Evolutionary conservation across 2,888 invertebrate species (phyloP), one percentile per base, ranked within the genome.

Genomic region (Netelia fuscicornis): DNA sequence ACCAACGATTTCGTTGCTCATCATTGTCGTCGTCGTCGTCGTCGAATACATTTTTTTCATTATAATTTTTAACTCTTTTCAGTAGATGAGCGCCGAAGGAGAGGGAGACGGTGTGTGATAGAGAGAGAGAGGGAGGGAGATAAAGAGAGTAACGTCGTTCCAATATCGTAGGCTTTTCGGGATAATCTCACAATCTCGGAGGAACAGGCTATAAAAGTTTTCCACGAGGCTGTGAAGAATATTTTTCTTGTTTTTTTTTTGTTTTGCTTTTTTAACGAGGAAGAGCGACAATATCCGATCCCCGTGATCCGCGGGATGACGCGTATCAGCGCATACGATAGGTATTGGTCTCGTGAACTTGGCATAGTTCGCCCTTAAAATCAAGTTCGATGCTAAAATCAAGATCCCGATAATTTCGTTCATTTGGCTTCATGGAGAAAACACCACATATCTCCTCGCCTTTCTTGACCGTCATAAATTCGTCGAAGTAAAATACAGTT

Each of bases 401-500:
- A 87, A 99, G 95, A 94, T 99, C 99, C 71, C 99, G 96, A 94
- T 98, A 98, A 94, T 99, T 99, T 84, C 98, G 96, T 83, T 97
- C 97, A 94, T 99, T 99, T 64, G 99, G 99, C 89, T 97, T 97
- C 97, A 99, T 98, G 74, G 97, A 96, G 94, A 99, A 98, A 8
- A 96, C 96, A 37, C 99, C 99, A 74, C 95, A 96, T 83, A 99
- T 97, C 93, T 98, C 98, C 94, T 99, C 99, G 78, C 97, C 97
- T 91, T 98, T 98, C 94, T 99, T 99, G 52, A 98, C 98, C 1
- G 99, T 99, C 95, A 99, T 96, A 92, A 98, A 98, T 90, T 99
- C 98, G 92, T 98, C 98, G 90, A 99, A 97, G 94, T 99, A 99
- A 95, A 99, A 99, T 72, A 99, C 99, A 8, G 97, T 98, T 94